Conservation (phyloP, 2,113 vertebrate species). For the Psilopogon haemacephalus region DNA sequence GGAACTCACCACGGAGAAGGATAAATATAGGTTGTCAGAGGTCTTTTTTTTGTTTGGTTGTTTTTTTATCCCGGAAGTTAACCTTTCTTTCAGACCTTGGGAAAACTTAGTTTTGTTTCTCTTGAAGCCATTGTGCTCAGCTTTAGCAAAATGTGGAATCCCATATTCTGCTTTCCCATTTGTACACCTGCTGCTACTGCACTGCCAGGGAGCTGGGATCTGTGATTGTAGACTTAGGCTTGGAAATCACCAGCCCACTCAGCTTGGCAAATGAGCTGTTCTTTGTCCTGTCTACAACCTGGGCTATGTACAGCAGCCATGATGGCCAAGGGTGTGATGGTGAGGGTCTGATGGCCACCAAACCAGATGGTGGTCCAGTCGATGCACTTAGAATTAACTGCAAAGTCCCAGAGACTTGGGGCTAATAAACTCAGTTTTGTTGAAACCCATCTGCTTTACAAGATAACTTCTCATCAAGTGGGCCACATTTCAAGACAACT, state of each 20-base stretch:
- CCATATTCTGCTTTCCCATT: background rate
- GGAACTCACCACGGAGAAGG: background rate
- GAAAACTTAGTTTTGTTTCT: background rate
- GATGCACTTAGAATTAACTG: background rate
- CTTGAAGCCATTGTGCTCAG: background rate
- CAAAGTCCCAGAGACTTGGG: constrained; percentile 25
- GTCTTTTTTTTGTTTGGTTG: background rate
- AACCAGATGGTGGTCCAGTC: constrained; percentile 53
- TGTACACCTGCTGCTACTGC: background rate
- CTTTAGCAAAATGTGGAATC: background rate
- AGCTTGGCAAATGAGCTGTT: background rate
- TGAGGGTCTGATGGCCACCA: constrained; percentile 45
- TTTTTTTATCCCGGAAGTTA: background rate
- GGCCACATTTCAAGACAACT: background rate
- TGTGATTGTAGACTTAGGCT: background rate
- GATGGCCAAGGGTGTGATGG: background rate
- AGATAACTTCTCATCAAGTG: constrained; percentile 51
- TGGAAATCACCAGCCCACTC: background rate
- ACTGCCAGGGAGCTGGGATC: background rate
- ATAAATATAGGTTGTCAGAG: background rate
- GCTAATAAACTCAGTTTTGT: constrained; percentile 54
- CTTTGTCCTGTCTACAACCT: fast-evolving
- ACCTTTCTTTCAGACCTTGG: background rate
- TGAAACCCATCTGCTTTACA: constrained; percentile 44
- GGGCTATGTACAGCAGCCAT: background rate